Conservation (phyloP, 2,797 vertebrate genomes). For the Lacerta agilis region DNA sequence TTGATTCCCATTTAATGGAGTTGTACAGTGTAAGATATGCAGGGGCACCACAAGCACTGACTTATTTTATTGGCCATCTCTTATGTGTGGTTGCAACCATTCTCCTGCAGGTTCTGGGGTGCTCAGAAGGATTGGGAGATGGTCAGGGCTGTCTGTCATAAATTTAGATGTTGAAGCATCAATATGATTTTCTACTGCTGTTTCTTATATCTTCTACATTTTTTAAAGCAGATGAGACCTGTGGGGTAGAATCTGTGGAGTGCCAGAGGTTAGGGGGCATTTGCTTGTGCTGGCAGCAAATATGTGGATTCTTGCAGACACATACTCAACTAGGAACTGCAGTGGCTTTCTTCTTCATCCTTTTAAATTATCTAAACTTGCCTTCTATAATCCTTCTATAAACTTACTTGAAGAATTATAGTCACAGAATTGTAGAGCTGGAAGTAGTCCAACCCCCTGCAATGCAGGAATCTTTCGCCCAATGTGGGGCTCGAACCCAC, state of each 20-base stretch:
- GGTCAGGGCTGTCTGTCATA: neutral
- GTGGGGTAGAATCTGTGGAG: neutral
- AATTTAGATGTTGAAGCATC: neutral
- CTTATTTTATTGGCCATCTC: neutral
- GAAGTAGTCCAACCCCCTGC: no score
- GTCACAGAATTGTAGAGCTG: neutral
- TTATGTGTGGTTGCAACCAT: neutral
- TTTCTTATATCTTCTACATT: neutral
- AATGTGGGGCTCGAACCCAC: no score
- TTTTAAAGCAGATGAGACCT: neutral
- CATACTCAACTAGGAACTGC: neutral
- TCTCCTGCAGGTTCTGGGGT: neutral
- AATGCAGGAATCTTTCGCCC: no score
- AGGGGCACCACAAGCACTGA: neutral
- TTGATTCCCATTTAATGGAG: neutral
- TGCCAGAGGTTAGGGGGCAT: neutral
- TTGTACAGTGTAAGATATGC: rapidly evolving
- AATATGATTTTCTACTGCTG: neutral
- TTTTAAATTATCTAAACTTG: no score
- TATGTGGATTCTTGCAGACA: neutral
- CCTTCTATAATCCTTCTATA: no score
- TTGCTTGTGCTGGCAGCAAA: neutral
- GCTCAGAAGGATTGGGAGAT: neutral
- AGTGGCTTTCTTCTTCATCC: neutral
- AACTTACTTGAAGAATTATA: neutral